phyloP scores from a whole-genome alignment of 2,888 invertebrate species.

The Arctia plantaginis region DNA sequence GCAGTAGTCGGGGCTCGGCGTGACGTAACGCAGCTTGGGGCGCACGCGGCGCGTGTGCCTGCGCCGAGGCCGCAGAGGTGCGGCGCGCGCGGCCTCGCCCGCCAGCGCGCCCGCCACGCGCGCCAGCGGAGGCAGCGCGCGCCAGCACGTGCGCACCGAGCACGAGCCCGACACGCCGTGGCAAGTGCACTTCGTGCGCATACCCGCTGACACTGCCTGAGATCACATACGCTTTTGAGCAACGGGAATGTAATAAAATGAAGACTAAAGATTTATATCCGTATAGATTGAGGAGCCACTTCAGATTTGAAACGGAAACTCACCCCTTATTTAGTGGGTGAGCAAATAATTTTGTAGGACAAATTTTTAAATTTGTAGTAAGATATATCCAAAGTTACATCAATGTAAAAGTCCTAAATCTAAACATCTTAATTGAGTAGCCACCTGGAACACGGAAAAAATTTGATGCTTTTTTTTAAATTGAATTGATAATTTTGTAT shows the following conservation, averaged over 20 bases:
- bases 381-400: too few species aligned
- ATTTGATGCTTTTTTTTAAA: too few species aligned
- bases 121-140: constrained; percentile 88
- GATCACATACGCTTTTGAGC: background rate
- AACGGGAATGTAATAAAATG: background rate
- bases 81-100: constrained; percentile 75
- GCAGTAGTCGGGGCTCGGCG: constrained; percentile 94
- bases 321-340: too few species aligned
- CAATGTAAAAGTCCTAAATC: too few species aligned
- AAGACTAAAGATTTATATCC: too few species aligned
- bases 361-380: too few species aligned
- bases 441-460: too few species aligned
- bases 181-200: constrained; percentile 91
- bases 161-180: constrained; percentile 95
- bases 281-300: too few species aligned
- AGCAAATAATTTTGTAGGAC: too few species aligned
- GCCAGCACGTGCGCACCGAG: constrained; percentile 93
- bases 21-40: constrained; percentile 90
- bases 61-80: constrained; percentile 71
- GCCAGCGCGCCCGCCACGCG: constrained; percentile 87
- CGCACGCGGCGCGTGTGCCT: constrained; percentile 70
- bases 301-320: too few species aligned
- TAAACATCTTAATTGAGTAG: too few species aligned
- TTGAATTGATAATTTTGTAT: too few species aligned
- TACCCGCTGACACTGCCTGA: constrained; percentile 87